Evolutionary conservation across 2,888 invertebrate genomes (phyloP), one percentile per base, ranked within the genome.

Genomic region (Megastigmus dorsalis): DNA sequence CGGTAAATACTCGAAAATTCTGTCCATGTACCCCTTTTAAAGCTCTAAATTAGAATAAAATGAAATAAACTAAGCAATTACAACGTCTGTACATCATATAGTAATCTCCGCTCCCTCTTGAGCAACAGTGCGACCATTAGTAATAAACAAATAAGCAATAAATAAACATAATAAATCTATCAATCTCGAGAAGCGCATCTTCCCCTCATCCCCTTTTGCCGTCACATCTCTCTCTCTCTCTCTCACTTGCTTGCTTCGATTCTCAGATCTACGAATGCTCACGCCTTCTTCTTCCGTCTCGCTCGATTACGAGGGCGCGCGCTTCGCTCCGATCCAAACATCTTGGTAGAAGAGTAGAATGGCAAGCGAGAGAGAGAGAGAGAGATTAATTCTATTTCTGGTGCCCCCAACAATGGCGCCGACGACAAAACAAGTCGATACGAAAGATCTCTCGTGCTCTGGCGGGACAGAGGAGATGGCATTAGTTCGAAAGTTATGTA

Each of bases 351-450:
- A 7, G 54, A 48, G 62, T 36, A 30, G 48, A 43, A 26, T 23
- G 7, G 41, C 6, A 41, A 62, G 15, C 6, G 50, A 36, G 28
- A 18, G 55, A 30, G 9, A 57, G 59, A 28, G 28, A 59, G 48
- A 62, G 52, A 45, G 6, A 41, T 59, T 76, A 76, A 81, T 54
- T 66, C 79, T 82, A 83, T 82, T 82, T 79, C 73, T 73, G 77
- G 75, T n/a, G n/a, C 66, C 30, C 5, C 23, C 75, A 74, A 72
- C 77, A 79, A 74, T 76, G 77, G 78, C 79, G 81, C 77, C 80
- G 67, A 76, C 79, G 73, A 65, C 75, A 65, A 74, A 74, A 74
- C 77, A 30, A 73, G 78, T 80, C 82, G 75, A 80, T 81, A 79
- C 77, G 45, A n/a, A n/a, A 76, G 65, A 77, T 9, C 20, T 67